phyloP scores from a whole-genome alignment of 2,797 vertebrate genomes.

The Enteromius radiatus region DNA sequence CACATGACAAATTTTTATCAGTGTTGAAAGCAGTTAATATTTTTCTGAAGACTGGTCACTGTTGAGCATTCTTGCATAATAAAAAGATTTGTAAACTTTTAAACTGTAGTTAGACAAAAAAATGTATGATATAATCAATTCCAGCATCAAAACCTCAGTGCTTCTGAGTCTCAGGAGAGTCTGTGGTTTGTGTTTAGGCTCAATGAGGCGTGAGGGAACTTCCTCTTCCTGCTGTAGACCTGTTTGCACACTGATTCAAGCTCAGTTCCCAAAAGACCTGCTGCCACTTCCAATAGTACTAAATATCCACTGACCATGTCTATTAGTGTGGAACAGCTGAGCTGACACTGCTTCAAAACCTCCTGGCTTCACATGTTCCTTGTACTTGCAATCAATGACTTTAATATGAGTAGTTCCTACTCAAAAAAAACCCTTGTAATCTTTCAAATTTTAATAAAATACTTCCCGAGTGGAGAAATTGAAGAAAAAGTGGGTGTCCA shows the following conservation, averaged over 20 bases:
- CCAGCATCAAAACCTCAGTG: background rate
- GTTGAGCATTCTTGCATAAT: background rate
- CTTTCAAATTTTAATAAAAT: background rate
- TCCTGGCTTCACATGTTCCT: background rate
- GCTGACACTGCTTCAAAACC: background rate
- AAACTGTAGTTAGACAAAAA: background rate
- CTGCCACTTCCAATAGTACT: constrained; percentile 55
- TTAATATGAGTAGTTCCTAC: background rate
- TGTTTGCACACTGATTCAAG: constrained; percentile 58
- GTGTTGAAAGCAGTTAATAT: background rate
- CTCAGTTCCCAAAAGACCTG: constrained; percentile 62
- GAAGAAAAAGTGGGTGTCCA: background rate
- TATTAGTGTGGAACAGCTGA: constrained; percentile 44
- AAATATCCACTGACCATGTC: constrained; percentile 49
- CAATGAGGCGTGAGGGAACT: constrained; percentile 63
- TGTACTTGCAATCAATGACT: background rate
- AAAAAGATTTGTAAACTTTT: background rate
- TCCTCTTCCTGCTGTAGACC: constrained; percentile 51
- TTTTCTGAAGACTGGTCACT: background rate
- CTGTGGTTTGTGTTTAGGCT: constrained; percentile 62
- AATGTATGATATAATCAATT: background rate
- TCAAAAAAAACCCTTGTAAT: background rate
- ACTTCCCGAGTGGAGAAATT: background rate
- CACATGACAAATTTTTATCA: background rate
- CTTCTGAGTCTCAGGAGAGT: constrained; percentile 55